Evolutionary conservation across 2,113 vertebrate species (phyloP), one percentile per base, ranked within the genome.

Genomic region (Pampusana beccarii): DNA sequence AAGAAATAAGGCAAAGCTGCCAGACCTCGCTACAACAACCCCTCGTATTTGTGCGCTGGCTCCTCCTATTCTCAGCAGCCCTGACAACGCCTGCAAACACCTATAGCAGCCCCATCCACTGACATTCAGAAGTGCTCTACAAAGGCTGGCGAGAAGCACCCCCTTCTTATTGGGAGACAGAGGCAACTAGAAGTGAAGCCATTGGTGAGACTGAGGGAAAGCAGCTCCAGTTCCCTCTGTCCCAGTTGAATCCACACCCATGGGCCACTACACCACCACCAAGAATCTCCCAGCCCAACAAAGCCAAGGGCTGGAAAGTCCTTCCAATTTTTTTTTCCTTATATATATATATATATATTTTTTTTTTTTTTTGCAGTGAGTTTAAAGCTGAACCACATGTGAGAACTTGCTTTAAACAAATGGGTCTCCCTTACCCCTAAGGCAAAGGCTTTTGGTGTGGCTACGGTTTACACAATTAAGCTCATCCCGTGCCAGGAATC

Each of bases 371-470:
- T 77, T 36, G 16, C 34, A 69, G 51, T 8, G 10, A 50, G 48
- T 51, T 88, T 88, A 86, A 94, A 80, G 44, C 80, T 64, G 53
- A 95, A 92, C 36, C 83, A 80, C 33, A 57, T 31, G 40, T 50
- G 44, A 86, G 69, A 93, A 86, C 38, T 60, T 83, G 72, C 61
- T 90, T 80, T 77, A 88, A 78, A 88, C 58, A 48, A 88, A 71
- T 53, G 64, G 10, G 40, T 71, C 69, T 89, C 53, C 60, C 80
- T 85, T 56, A 28, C 10, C 44, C 40, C 26, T 19, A 61, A 51
- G 58, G 70, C 82, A 78, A 72, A 92, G 33, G 70, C 46, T 91
- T 92, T 94, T 92, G 91, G 80, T 92, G 80, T 64, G 61, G 72
- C 86, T 92, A 50, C 56, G 87, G 72, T 83, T 94, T 83, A 90